Percentiles rank a stretch among this genome's conserved stretches.
phyloP scores from a whole-genome alignment of 1,140 invertebrate genomes.

The Sinella curviseta region DNA sequence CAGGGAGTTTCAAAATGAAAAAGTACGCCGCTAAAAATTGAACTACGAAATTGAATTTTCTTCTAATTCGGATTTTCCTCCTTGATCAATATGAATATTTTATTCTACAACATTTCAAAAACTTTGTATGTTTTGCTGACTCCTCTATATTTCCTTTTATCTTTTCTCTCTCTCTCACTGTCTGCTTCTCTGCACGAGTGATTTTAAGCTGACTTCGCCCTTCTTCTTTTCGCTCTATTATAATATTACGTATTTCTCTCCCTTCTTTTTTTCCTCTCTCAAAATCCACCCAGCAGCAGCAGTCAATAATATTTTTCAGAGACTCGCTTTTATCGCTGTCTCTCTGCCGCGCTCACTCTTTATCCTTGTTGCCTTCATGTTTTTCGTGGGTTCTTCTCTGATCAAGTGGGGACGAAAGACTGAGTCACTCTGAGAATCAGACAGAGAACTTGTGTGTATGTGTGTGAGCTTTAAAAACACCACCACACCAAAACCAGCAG shows the following conservation, averaged over 20 bases:
- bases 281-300: not conserved
- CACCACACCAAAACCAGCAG: not conserved
- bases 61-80: not conserved
- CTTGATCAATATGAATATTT: not conserved
- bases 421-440: slow-evolving; percentile 23
- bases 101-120: not conserved
- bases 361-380: not conserved
- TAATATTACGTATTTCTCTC: no score
- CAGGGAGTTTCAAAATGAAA: no score
- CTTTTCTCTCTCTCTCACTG: not conserved
- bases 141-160: not conserved
- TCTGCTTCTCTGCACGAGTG: not conserved
- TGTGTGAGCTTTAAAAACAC: not conserved
- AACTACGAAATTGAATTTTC: not conserved
- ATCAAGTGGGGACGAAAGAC: slow-evolving; percentile 24
- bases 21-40: no score
- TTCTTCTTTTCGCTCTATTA: not conserved
- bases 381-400: slow-evolving; percentile 22
- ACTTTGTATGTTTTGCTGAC: not conserved
- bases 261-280: not conserved
- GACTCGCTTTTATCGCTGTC: not conserved
- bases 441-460: not conserved
- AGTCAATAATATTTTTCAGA: not conserved
- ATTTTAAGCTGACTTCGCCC: not conserved
- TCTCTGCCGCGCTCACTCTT: not conserved